A percentile compares a stretch with the other conserved stretches of the same genome.
Evolutionary conservation across 2,113 vertebrate species (phyloP).

Genomic region (Cichladusa arquata): DNA sequence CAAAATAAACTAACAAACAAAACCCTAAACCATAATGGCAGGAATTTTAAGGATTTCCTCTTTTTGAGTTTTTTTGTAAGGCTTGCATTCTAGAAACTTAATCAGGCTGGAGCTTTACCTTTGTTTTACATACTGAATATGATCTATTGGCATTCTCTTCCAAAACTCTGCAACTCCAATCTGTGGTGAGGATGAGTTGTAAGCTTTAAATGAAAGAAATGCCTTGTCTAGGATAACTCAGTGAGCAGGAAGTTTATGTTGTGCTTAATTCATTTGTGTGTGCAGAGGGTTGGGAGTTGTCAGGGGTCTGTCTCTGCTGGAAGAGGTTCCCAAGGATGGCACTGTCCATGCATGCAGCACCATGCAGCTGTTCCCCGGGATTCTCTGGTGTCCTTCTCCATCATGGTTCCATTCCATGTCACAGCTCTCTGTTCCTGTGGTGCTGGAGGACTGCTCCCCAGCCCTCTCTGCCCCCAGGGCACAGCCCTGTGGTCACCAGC

Average conservation of each 20-base stretch:
- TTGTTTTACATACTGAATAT: not conserved
- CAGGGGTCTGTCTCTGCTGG: not conserved
- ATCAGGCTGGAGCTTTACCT: not conserved
- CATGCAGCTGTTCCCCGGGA: not conserved
- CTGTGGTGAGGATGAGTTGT: not conserved
- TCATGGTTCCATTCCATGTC: accelerated
- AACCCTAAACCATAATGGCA: not conserved
- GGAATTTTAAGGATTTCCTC: not conserved
- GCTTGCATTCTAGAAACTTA: not conserved
- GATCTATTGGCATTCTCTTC: not conserved
- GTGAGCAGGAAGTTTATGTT: not conserved
- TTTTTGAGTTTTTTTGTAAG: not conserved
- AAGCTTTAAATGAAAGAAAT: not conserved
- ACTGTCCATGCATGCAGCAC: accelerated
- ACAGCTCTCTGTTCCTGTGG: accelerated
- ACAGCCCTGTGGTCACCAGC: not conserved
- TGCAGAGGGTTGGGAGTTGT: not conserved
- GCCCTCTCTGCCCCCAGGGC: not conserved
- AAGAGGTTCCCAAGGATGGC: not conserved
- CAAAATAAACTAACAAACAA: not conserved
- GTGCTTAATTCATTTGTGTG: not conserved
- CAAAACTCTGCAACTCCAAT: not conserved
- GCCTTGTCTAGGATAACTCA: not conserved
- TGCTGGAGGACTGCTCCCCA: not conserved
- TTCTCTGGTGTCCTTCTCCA: not conserved